phyloP scores from a whole-genome alignment of 1,140 invertebrate genomes.

The Philopotamus ludificatus region DNA sequence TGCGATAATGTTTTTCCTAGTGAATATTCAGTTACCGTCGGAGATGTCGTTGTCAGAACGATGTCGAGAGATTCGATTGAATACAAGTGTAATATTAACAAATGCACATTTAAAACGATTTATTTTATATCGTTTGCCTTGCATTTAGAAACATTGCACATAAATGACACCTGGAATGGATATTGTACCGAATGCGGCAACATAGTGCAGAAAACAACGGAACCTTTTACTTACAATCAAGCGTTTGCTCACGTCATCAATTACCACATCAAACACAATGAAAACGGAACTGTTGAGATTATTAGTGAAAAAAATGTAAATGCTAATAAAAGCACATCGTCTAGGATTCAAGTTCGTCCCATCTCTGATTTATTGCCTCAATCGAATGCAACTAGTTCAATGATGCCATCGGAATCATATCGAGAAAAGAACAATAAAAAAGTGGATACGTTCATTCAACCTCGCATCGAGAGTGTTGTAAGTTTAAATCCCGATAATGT shows the following conservation, averaged over 20 bases:
- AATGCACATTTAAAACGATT: slow-evolving; percentile 8
- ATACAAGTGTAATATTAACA: slow-evolving; percentile 26
- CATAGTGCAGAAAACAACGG: neutral
- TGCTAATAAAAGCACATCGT: neutral
- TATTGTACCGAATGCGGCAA: slow-evolving; percentile 27
- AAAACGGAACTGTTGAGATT: neutral
- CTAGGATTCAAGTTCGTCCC: slow-evolving; percentile 30
- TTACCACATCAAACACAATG: slow-evolving; percentile 11
- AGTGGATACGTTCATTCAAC: slow-evolving; percentile 7
- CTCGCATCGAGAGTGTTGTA: slow-evolving; percentile 32
- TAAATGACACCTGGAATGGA: slow-evolving; percentile 29
- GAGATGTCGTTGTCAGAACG: slow-evolving; percentile 9
- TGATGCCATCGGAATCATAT: neutral
- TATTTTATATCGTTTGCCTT: slow-evolving; percentile 16
- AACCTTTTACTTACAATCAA: neutral
- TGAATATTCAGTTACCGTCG: too few species aligned
- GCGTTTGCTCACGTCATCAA: slow-evolving; percentile 18
- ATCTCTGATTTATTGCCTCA: neutral
- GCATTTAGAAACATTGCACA: slow-evolving; percentile 25
- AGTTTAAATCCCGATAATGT: slow-evolving; percentile 23
- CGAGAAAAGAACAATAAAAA: neutral
- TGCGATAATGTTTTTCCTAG: too few species aligned
- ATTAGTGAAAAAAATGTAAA: neutral
- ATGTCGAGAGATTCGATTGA: neutral
- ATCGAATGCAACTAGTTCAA: neutral